Evolutionary conservation across 1,140 invertebrate species (phyloP).

Genomic region (Zaprionus africanus): DNA sequence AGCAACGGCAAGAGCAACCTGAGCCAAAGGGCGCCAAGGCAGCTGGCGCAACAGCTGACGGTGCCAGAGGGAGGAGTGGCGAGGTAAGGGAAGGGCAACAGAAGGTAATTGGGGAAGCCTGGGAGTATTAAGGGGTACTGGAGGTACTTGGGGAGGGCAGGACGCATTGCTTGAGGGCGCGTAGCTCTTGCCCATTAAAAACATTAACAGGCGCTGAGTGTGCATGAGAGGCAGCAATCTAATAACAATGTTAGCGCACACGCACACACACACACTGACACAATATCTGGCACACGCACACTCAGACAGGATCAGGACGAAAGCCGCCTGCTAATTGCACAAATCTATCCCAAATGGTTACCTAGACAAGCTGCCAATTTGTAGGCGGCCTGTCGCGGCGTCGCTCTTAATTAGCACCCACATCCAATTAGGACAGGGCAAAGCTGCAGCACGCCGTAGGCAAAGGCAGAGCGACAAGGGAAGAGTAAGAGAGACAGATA

Average conservation of each 20-base stretch:
- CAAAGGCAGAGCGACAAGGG: neutral
- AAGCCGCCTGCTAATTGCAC: constrained; percentile 60
- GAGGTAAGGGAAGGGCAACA: neutral
- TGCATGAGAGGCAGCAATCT: constrained; percentile 16
- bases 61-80: neutral
- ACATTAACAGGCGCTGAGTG: constrained; percentile 29
- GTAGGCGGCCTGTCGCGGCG: constrained; percentile 37
- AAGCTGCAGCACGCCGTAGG: constrained; percentile 12
- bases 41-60: constrained; percentile 9
- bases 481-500: neutral
- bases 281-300: neutral
- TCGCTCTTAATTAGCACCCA: constrained; percentile 61
- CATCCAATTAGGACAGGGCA: constrained; percentile 55
- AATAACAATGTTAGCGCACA: constrained; percentile 8
- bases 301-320: constrained; percentile 19
- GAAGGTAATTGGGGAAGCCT: too few species aligned
- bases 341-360: constrained; percentile 75
- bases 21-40: too few species aligned
- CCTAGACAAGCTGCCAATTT: constrained; percentile 71
- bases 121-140: too few species aligned
- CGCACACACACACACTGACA: neutral
- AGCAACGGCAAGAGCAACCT: neutral
- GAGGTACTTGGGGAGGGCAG: too few species aligned
- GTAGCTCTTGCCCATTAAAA: constrained; percentile 24
- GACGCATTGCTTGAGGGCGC: neutral